Conservation (phyloP, 2,888 invertebrate species). For the Leptothorax acervorum region DNA sequence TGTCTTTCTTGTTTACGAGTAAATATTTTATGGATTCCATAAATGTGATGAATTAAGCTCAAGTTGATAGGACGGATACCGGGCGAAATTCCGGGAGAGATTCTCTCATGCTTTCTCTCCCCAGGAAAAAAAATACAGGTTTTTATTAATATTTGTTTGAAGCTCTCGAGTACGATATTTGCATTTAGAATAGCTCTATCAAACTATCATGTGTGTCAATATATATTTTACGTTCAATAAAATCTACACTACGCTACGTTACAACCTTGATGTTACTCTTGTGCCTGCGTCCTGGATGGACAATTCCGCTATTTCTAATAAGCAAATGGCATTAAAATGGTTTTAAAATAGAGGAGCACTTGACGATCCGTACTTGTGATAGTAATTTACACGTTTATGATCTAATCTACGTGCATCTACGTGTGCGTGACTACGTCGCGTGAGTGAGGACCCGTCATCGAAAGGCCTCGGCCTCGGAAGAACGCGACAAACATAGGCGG, state of each 20-base stretch:
- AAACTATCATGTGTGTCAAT: background rate
- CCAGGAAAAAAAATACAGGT: background rate
- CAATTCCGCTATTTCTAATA: constrained; percentile 36
- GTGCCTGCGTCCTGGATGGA: constrained; percentile 1
- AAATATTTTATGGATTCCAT: background rate
- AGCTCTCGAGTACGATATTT: background rate
- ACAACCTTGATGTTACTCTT: constrained; percentile 35
- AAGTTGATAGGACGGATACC: background rate
- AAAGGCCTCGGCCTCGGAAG: background rate
- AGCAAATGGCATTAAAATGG: constrained; percentile 36
- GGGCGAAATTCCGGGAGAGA: background rate
- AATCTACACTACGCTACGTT: constrained; percentile 31
- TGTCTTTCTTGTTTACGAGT: background rate
- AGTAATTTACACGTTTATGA: constrained; percentile 23
- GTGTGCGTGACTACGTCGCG: constrained; percentile 14
- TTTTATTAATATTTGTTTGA: constrained; percentile 29
- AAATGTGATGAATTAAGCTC: background rate
- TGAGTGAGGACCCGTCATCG: background rate
- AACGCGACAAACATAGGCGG: background rate
- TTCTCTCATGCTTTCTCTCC: background rate
- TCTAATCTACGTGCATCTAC: constrained; percentile 25
- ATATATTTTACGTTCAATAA: constrained; percentile 2
- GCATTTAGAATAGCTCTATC: background rate
- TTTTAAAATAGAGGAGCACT: constrained; percentile 14
- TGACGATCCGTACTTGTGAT: background rate